These are phyloP conservation scores for Hemaris fuciformis DNA, from an alignment of 2,888 invertebrate genomes.

Conservation along the genomic window DNA sequence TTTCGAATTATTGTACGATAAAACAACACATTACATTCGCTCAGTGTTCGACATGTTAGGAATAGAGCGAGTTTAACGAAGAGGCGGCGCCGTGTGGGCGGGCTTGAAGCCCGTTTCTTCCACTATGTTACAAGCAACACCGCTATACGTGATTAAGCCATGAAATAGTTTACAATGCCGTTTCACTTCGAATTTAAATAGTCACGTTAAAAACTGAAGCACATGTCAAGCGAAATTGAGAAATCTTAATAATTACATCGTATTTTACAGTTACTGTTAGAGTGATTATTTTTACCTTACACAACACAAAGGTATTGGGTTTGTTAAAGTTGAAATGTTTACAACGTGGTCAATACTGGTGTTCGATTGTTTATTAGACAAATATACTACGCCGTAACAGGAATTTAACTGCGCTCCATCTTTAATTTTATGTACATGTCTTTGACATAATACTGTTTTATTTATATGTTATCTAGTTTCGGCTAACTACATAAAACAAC, in stretches of 20 bases:
- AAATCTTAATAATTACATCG: slow-evolving; percentile 29
- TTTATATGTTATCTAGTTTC: background rate
- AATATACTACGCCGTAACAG: slow-evolving; percentile 16
- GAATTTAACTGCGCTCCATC: background rate
- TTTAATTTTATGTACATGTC: background rate
- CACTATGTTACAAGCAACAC: slow-evolving; percentile 67
- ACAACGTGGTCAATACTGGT: slow-evolving; percentile 38
- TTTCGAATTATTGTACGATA: slow-evolving; percentile 37
- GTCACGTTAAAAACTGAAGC: slow-evolving; percentile 35
- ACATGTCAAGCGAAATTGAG: slow-evolving; percentile 48
- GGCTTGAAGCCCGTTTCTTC: slow-evolving; percentile 66
- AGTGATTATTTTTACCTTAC: slow-evolving; percentile 47
- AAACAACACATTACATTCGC: slow-evolving; percentile 49
- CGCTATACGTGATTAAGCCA: slow-evolving; percentile 61
- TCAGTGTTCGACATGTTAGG: slow-evolving; percentile 54
- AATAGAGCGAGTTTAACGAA: slow-evolving; percentile 56
- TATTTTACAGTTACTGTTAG: slow-evolving; percentile 44
- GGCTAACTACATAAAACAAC: background rate
- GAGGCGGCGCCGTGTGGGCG: slow-evolving; percentile 71
- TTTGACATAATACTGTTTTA: background rate
- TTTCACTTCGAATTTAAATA: slow-evolving; percentile 28
- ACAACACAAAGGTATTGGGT: slow-evolving; percentile 33
- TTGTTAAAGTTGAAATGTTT: slow-evolving; percentile 12
- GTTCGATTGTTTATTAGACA: slow-evolving; percentile 31
- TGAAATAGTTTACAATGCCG: slow-evolving; percentile 52